Percentiles rank a stretch among this genome's conserved stretches.
phyloP scores from a whole-genome alignment of 2,888 invertebrate genomes.

The Patella depressa region DNA sequence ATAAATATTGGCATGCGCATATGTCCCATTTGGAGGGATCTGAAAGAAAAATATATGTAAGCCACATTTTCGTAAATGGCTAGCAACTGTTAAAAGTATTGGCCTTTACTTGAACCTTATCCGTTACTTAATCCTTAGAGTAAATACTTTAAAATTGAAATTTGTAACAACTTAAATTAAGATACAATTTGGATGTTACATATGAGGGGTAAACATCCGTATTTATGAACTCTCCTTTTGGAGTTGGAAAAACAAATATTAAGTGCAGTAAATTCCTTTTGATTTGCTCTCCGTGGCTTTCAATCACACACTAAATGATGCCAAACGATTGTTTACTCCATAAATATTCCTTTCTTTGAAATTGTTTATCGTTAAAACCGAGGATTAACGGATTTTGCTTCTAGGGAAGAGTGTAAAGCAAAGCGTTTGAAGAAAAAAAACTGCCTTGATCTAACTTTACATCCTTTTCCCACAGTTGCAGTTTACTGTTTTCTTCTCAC shows the following conservation, averaged over 20 bases:
- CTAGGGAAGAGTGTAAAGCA: background rate
- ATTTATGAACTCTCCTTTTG: background rate
- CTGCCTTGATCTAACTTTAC: background rate
- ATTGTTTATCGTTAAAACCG: background rate
- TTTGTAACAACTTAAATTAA: too few species aligned
- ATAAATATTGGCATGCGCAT: too few species aligned
- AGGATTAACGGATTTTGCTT: background rate
- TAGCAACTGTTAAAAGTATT: background rate
- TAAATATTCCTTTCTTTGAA: background rate
- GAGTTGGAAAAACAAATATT: conserved; percentile 1
- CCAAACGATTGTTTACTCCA: background rate
- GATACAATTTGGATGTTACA: too few species aligned
- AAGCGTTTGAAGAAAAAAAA: background rate
- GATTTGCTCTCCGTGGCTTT: background rate
- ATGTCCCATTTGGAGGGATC: too few species aligned
- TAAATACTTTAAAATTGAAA: too few species aligned
- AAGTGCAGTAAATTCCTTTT: background rate
- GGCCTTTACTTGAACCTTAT: background rate
- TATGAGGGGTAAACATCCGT: background rate
- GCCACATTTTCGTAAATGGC: background rate
- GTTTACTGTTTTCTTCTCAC: background rate
- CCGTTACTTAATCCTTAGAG: background rate
- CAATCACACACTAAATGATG: background rate
- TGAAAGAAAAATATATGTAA: too few species aligned
- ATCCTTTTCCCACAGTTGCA: conserved; percentile 2